These are phyloP conservation scores for Minunthozetes semirufus DNA, from an alignment of 2,888 invertebrate species.

Conservation along the genomic window DNA sequence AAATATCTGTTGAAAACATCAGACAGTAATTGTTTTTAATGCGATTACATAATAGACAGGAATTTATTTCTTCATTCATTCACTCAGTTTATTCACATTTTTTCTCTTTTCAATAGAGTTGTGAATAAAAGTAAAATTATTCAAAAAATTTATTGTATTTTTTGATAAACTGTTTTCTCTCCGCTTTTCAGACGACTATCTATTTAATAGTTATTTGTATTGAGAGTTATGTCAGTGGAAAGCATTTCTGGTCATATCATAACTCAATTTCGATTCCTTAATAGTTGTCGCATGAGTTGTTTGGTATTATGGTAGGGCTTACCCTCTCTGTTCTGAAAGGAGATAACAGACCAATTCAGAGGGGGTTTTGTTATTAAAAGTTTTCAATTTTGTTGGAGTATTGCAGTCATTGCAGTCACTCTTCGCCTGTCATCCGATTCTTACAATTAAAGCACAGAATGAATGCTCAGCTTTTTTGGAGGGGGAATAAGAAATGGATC, in stretches of 20 bases:
- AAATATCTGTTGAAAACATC: too few relatives aligned
- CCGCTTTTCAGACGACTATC: neutral
- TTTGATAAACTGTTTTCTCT: neutral
- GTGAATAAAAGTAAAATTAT: neutral
- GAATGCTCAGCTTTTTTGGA: neutral
- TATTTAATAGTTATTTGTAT: conserved; percentile 4
- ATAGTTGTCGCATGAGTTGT: neutral
- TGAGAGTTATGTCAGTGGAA: neutral
- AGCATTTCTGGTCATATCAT: conserved; percentile 17
- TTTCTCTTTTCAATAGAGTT: neutral
- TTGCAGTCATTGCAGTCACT: too few relatives aligned
- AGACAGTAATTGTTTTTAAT: too few relatives aligned
- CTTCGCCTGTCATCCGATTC: conserved; percentile 14
- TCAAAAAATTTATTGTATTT: neutral
- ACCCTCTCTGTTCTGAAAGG: too few relatives aligned
- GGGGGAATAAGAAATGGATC: neutral
- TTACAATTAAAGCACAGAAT: neutral
- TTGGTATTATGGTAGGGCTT: neutral
- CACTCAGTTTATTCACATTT: too few relatives aligned
- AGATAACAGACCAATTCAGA: too few relatives aligned
- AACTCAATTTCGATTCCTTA: neutral
- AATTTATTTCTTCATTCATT: too few relatives aligned
- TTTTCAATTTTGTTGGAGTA: too few relatives aligned
- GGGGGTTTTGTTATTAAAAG: too few relatives aligned
- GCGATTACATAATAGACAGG: too few relatives aligned